phyloP scores from a whole-genome alignment of 2,888 invertebrate species.

The Latheticus oryzae region DNA sequence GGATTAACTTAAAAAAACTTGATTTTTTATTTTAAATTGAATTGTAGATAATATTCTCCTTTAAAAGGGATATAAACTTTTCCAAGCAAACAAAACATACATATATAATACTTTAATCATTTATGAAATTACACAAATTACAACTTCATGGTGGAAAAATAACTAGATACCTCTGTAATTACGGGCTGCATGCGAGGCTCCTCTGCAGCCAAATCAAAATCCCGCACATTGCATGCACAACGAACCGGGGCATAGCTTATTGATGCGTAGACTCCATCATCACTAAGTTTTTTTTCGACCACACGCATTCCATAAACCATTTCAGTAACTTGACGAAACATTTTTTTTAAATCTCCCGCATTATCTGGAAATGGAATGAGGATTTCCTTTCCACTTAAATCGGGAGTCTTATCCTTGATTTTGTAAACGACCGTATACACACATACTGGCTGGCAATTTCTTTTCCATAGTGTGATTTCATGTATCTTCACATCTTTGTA shows the following conservation, averaged over 20 bases:
- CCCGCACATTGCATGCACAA: conserved; percentile 21
- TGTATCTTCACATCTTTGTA: conserved; percentile 19
- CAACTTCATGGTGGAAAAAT: too few relatives aligned
- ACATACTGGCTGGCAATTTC: conserved; percentile 29
- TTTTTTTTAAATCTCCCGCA: conserved; percentile 18
- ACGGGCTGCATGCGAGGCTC: too few relatives aligned
- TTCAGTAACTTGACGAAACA: conserved; percentile 7
- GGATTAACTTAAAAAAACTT: too few relatives aligned
- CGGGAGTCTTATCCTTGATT: conserved; percentile 29
- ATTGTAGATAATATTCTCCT: too few relatives aligned
- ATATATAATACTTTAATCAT: too few relatives aligned
- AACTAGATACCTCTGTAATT: too few relatives aligned
- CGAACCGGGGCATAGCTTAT: conserved; percentile 19
- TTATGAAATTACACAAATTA: too few relatives aligned
- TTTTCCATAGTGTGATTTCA: conserved; percentile 22
- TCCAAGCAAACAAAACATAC: too few relatives aligned
- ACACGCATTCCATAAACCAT: conserved; percentile 16
- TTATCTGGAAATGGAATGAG: conserved; percentile 18
- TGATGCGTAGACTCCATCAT: conserved; percentile 18
- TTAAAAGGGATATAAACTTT: too few relatives aligned
- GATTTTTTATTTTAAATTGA: too few relatives aligned
- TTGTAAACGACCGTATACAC: conserved; percentile 28
- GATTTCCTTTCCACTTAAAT: conserved; percentile 25
- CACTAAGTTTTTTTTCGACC: conserved; percentile 15
- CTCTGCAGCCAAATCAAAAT: too few relatives aligned